Evolutionary conservation across 2,888 invertebrate genomes (phyloP), one percentile per base, ranked within the genome.

Genomic region (Acleris holmiana): DNA sequence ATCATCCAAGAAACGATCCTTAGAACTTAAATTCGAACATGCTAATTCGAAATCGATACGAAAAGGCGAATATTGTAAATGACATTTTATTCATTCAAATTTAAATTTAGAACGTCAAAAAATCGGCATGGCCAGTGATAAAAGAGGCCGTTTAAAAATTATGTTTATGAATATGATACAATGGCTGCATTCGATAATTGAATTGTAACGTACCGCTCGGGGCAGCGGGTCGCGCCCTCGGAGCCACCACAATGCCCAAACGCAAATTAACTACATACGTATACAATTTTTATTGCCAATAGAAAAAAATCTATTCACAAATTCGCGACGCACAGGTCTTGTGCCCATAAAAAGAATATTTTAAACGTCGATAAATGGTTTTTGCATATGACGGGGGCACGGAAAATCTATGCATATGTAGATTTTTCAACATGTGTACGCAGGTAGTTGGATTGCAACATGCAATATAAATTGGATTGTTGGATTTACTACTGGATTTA

Each of bases 291-390:
- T 90, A 90, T 89, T 77, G 88, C 69, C 88, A 82, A 86, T 89
- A 88, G 88, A 90, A 87, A 85, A 44, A 81, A 77, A 75, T 68
- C 80, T 82, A 87, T 91, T 90, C 86, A 88, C 80, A 76, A 78
- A 90, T 91, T 87, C 79, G 88, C 76, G 71, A 79, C 85, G 84
- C 81, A 78, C 76, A 75, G 80, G 83, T 81, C 89, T 86, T 87
- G 88, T 83, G 89, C 86, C 84, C 71, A 69, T 73, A 84, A 82
- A 84, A 88, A 85, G 79, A 82, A 84, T 82, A 35, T 84, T 89
- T 87, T 87, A 88, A 90, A 89, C 81, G 81, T 80, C 83, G 80
- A 86, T 88, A 91, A 91, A 91, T 86, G 89, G 88, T 88, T 91
- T 92, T 91, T 90, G 86, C 91, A 92, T 91, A 91, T 89, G 89